phyloP scores from a whole-genome alignment of 1,140 invertebrate genomes.

The Platyura marginata region DNA sequence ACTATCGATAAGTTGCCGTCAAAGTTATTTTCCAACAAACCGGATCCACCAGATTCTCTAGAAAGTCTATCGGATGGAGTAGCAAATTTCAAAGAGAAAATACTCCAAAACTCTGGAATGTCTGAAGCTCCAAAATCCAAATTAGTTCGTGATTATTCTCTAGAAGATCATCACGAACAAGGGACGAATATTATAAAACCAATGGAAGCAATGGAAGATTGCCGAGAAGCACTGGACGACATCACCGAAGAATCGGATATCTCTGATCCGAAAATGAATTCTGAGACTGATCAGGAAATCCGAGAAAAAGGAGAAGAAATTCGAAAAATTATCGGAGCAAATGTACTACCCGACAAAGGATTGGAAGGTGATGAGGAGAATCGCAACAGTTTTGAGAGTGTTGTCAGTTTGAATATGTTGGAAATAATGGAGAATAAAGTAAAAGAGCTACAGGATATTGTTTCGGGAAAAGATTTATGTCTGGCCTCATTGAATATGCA shows the following conservation, averaged over 20 bases:
- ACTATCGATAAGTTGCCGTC: constrained; percentile 1
- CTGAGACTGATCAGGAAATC: not conserved
- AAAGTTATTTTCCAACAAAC: not conserved
- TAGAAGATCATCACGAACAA: too few relatives aligned
- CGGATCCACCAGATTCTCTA: constrained; percentile 5
- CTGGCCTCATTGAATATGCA: constrained; percentile 25
- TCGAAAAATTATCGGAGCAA: not conserved
- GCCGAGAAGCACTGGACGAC: constrained; percentile 19
- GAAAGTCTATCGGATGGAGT: not conserved
- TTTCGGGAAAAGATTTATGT: constrained; percentile 24
- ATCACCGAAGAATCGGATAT: constrained; percentile 17
- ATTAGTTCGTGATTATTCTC: too few relatives aligned
- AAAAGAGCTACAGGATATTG: constrained; percentile 22
- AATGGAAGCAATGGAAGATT: constrained; percentile 17
- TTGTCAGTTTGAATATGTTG: constrained; percentile 17
- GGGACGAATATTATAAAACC: too few relatives aligned
- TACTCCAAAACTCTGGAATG: too few relatives aligned
- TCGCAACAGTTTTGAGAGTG: constrained; percentile 8
- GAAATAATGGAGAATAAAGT: constrained; percentile 18
- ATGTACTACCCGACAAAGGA: not conserved
- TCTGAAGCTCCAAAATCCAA: too few relatives aligned
- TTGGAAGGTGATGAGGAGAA: not conserved
- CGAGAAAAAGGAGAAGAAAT: not conserved
- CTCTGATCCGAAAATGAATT: not conserved
- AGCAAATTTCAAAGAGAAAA: not conserved